Evolutionary conservation across 2,113 vertebrate species (phyloP).

Genomic region (Cynoglossus semilaevis): DNA sequence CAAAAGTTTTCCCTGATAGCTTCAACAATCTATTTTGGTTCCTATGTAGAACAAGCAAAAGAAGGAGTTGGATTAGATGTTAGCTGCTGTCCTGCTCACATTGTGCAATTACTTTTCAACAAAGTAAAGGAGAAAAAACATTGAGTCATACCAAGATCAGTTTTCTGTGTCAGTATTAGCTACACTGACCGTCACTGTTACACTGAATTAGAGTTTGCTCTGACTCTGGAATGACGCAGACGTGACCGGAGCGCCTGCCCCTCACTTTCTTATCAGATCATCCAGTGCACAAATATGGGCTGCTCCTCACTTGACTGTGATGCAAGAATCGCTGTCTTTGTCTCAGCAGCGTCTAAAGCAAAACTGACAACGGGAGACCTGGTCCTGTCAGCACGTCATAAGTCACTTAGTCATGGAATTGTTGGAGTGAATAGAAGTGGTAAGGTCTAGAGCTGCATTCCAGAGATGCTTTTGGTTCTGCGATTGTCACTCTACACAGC

Average conservation of each 20-base stretch:
- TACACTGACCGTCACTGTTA: constrained; percentile 42
- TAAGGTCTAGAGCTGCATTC: constrained; percentile 46
- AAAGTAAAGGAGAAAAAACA: not conserved
- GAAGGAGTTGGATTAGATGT: no score
- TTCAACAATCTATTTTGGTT: no score
- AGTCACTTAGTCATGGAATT: constrained; percentile 59
- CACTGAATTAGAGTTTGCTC: constrained; percentile 28
- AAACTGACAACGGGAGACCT: constrained; percentile 30
- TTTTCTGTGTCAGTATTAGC: constrained; percentile 33
- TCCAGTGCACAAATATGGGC: constrained; percentile 40
- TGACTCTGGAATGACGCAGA: constrained; percentile 49
- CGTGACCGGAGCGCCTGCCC: constrained; percentile 30
- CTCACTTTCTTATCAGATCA: constrained; percentile 33
- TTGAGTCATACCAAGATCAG: constrained; percentile 24
- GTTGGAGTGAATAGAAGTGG: constrained; percentile 61
- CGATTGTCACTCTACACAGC: constrained; percentile 14
- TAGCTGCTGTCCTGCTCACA: no score
- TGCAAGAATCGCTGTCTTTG: constrained; percentile 50
- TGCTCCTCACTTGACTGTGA: constrained; percentile 39
- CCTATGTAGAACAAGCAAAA: no score
- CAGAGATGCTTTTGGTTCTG: constrained; percentile 45
- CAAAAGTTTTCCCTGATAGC: no score
- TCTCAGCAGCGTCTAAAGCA: constrained; percentile 34
- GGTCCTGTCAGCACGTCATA: constrained; percentile 53
- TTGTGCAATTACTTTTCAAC: no score